Percentiles rank a stretch among this genome's conserved stretches.
These are phyloP conservation scores for Oreochromis spilurus DNA, from an alignment of 2,113 vertebrate species.

Conservation along the genomic window DNA sequence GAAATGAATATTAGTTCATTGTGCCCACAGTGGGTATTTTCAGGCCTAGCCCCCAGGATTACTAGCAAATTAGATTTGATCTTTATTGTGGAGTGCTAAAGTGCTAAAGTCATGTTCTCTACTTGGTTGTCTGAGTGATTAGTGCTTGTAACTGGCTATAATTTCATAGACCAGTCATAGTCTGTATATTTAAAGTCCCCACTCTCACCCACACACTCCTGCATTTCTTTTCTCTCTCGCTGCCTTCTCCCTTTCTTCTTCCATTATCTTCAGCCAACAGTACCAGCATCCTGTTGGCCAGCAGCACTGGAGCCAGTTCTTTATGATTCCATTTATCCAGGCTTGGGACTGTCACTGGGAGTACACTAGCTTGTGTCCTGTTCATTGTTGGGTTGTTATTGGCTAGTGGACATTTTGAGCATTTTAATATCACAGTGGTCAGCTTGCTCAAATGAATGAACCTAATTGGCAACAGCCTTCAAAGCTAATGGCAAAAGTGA, in stretches of 20 bases:
- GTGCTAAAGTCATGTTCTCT: neutral
- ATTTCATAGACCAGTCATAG: neutral
- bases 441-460: neutral
- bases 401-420: neutral
- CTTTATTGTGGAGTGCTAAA: neutral
- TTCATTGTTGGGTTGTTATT: rapidly evolving
- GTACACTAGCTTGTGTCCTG: neutral
- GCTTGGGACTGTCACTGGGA: neutral
- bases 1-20: neutral
- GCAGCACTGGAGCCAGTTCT: neutral
- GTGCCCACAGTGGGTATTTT: neutral
- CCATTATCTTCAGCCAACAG: neutral
- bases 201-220: neutral
- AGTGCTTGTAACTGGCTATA: neutral
- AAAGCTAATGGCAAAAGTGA: neutral
- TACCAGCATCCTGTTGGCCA: neutral
- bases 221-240: neutral
- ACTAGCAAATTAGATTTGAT: neutral
- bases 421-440: neutral
- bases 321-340: neutral
- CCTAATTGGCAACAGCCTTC: neutral
- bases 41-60: neutral
- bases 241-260: rapidly evolving
- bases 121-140: neutral
- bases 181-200: neutral